Percentiles rank a stretch among this genome's conserved stretches.
These are phyloP conservation scores for Ia io DNA, from an alignment of 2,113 vertebrate species.

Conservation along the genomic window DNA sequence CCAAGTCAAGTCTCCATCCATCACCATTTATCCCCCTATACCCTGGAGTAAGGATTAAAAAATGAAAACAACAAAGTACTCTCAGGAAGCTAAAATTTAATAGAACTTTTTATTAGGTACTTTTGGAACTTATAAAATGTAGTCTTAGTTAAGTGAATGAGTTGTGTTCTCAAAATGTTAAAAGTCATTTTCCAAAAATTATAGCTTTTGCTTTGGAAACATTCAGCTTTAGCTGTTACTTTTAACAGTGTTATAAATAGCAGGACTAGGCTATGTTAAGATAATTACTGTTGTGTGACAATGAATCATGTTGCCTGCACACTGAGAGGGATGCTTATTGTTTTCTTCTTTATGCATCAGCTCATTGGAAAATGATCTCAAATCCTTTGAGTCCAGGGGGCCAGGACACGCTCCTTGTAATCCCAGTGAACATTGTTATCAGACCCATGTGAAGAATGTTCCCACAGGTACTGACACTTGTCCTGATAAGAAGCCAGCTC, in stretches of 20 bases:
- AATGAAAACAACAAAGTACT: background rate
- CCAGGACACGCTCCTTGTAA: background rate
- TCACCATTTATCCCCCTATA: too few species aligned
- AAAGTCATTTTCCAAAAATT: constrained; percentile 34
- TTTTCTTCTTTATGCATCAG: background rate
- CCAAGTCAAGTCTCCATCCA: too few species aligned
- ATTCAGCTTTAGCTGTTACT: background rate
- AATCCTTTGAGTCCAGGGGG: background rate
- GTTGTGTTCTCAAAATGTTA: background rate
- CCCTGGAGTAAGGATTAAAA: background rate
- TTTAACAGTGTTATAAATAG: constrained; percentile 30
- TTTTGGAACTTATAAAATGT: constrained; percentile 32
- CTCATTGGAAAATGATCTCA: background rate
- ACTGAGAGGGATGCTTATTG: background rate
- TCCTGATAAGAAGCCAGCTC: constrained; percentile 21
- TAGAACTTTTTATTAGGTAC: background rate
- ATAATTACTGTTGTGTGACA: constrained; percentile 29
- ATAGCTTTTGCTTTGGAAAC: constrained; percentile 47
- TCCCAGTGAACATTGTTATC: constrained; percentile 21
- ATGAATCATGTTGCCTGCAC: constrained; percentile 18
- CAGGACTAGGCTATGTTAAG: background rate
- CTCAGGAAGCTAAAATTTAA: background rate
- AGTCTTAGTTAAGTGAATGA: background rate
- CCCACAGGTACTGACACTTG: background rate
- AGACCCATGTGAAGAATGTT: background rate